Evolutionary conservation across 2,113 vertebrate species (phyloP).

Genomic region (Alouatta palliata): DNA sequence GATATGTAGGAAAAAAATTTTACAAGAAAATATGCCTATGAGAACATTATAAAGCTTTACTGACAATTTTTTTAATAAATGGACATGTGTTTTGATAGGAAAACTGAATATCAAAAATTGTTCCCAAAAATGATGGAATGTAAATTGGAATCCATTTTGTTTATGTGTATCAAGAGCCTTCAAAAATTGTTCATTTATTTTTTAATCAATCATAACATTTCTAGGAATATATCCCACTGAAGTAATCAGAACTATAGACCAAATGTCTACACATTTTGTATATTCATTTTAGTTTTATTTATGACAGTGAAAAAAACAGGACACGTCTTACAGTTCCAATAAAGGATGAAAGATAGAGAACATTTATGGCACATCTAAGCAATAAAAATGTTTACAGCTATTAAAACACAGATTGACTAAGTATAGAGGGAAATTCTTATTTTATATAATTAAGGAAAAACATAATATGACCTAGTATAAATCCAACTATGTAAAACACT

Average conservation of each 20-base stretch:
- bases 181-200: neutral
- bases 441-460: neutral
- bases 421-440: neutral
- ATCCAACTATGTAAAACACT: neutral
- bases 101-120: neutral
- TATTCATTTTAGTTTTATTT: conserved; percentile 2
- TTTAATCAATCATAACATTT: neutral
- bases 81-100: neutral
- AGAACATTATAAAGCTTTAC: neutral
- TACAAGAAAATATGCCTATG: neutral
- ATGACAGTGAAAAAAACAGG: neutral
- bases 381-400: neutral
- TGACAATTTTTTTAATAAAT: neutral
- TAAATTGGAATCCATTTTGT: neutral
- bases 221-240: neutral
- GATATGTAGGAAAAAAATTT: neutral
- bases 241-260: neutral
- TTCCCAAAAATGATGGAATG: neutral
- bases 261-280: neutral
- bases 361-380: neutral
- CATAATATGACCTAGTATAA: neutral
- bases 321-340: neutral
- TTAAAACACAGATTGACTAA: neutral
- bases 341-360: conserved; percentile 22
- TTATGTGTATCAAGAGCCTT: neutral